Conservation (phyloP, 2,888 invertebrate species). For the Cosmia pyralina region DNA sequence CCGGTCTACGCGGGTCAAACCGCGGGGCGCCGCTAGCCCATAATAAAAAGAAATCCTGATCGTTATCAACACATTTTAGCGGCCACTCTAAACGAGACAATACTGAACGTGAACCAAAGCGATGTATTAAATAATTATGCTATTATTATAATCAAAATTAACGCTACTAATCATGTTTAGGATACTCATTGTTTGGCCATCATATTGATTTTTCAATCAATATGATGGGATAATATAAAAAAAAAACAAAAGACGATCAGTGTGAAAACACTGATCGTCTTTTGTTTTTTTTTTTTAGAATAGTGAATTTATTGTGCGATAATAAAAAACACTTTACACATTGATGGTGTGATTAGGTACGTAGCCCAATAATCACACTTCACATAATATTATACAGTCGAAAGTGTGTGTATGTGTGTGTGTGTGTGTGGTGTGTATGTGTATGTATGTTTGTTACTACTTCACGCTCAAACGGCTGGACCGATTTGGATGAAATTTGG, state of each 20-base stretch:
- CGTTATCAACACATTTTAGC: slow-evolving; percentile 38
- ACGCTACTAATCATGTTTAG: slow-evolving; percentile 63
- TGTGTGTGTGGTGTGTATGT: no score
- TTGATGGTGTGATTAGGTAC: no score
- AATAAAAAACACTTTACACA: background rate
- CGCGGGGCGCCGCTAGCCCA: no score
- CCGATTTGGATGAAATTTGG: no score
- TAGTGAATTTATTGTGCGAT: background rate
- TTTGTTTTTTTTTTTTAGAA: slow-evolving; percentile 42
- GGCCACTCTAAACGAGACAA: slow-evolving; percentile 43
- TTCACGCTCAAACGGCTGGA: no score
- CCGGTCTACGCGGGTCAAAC: no score
- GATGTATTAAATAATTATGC: slow-evolving; percentile 60
- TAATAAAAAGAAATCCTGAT: background rate
- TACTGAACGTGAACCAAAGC: slow-evolving; percentile 55
- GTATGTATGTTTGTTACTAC: no score
- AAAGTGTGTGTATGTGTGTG: no score
- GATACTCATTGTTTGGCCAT: slow-evolving; percentile 55
- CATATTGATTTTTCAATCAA: slow-evolving; percentile 15
- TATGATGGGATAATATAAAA: no score
- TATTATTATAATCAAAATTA: slow-evolving; percentile 64
- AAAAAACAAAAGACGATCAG: no score
- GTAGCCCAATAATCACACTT: no score
- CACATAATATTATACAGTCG: no score
- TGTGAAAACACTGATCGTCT: slow-evolving; percentile 51